Evolutionary conservation across 1,140 invertebrate genomes (phyloP), one percentile per base, ranked within the genome.

Genomic region (Agrilus planipennis): DNA sequence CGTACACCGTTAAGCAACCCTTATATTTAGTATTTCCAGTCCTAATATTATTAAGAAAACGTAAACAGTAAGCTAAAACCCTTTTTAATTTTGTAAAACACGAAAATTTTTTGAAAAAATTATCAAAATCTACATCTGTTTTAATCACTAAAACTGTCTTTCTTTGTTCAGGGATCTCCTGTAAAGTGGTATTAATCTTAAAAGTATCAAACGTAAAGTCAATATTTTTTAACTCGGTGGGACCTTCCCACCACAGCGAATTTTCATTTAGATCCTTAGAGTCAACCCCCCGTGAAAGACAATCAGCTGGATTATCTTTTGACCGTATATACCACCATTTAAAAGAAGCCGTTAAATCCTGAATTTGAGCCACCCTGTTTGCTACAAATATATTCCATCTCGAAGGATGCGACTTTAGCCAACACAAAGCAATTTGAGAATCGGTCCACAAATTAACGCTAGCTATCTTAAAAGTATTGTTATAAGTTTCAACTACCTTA

Each of bases 211-310:
- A n/a, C n/a, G n/a, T n/a, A 23, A 21, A 37, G 6, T 25, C 6
- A 4, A n/a, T 6, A 3, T 6, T 7, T 23, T n/a, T 16, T 15
- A 39, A 18, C 18, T 53, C 0, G 2, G 0, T 28, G 57, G 57
- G n/a, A 11, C 55, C 55, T 0, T 36, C 10, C 42, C 42, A 55
- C 57, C 55, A 60, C 4, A 58, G 30, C 0, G 34, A 4, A 38
- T 47, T 25, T 25, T 39, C 3, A 10, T 5, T 4, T 4, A 58
- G 14, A 10, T 48, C 19, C 15, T 22, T 1, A 9, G 49, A 37
- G 4, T 19, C 3, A 6, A 51, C 0, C 2, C 55, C 55, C 2
- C 55, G 19, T 0, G 52, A 51, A 1, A 45, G 44, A 18, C 35
- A 45, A 39, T 57, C 55, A 1, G 50, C 47, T 2, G 52, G 48